phyloP scores from a whole-genome alignment of 2,797 vertebrate species.

The Centroberyx gerrardi region DNA sequence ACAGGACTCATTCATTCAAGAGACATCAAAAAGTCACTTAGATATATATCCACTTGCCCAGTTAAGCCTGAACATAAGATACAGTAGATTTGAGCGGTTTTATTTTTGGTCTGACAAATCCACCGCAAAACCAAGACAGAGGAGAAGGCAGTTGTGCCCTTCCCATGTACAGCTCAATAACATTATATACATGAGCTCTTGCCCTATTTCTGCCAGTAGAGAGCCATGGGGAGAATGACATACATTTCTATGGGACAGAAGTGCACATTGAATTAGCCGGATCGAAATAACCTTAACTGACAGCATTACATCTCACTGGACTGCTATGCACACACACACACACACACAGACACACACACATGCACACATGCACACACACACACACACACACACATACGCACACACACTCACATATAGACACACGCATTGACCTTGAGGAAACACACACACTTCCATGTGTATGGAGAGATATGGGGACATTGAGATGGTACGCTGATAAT shows the following conservation, averaged over 20 bases:
- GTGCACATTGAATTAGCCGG: constrained; percentile 16
- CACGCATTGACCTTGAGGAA: constrained; percentile 55
- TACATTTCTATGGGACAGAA: constrained; percentile 5
- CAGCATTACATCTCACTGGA: constrained; percentile 36
- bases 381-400: background rate
- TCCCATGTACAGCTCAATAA: constrained; percentile 26
- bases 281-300: constrained; percentile 42
- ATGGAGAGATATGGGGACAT: background rate
- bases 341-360: background rate
- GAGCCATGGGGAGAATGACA: constrained; percentile 1
- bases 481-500: background rate
- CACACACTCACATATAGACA: no score
- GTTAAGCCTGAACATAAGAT: constrained; percentile 21
- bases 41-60: background rate
- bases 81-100: background rate
- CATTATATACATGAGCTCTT: constrained; percentile 27
- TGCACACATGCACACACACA: constrained; percentile 8
- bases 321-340: background rate
- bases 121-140: background rate
- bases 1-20: constrained; percentile 23
- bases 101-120: background rate
- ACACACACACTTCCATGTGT: constrained; percentile 12
- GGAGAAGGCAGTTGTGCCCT: constrained; percentile 27
- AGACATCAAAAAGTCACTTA: constrained; percentile 19
- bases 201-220: constrained; percentile 37